Conservation (phyloP, 2,888 invertebrate genomes). For the Biston stratarius region DNA sequence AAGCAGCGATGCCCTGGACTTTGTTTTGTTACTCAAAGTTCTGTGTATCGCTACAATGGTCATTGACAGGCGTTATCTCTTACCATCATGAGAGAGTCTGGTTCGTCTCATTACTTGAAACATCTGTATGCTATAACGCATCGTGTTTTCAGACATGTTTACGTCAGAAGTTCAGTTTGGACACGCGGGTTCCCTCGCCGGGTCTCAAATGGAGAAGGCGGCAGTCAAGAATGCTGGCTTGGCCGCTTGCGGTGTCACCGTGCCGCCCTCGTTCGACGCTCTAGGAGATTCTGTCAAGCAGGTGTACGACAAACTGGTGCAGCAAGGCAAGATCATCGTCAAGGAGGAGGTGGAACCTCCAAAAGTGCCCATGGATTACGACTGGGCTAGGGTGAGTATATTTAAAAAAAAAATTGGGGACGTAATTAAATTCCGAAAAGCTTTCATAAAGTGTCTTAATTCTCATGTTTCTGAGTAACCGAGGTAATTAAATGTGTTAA, state of each 20-base stretch:
- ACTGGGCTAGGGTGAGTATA: conserved; percentile 94
- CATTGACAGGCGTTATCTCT: no score
- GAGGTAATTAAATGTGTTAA: no score
- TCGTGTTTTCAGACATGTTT: conserved; percentile 89
- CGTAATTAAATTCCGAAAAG: no score
- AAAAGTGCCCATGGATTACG: conserved; percentile 99
- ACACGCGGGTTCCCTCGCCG: conserved; percentile 99
- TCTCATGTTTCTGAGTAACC: no score
- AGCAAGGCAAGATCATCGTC: conserved; percentile 93
- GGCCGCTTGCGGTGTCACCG: conserved; percentile 93
- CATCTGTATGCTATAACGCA: no score
- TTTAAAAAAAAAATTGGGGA: no score
- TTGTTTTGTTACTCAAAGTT: no score
- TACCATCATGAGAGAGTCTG: no score
- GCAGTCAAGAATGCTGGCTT: conserved; percentile 96
- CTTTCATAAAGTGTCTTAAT: no score
- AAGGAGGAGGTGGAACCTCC: conserved; percentile 98
- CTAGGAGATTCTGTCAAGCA: conserved; percentile 85
- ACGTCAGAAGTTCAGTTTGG: conserved; percentile 98
- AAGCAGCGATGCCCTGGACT: no score
- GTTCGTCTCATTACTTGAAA: no score
- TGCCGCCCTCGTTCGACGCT: conserved; percentile 97
- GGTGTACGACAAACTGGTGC: conserved; percentile 92
- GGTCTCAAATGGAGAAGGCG: conserved; percentile 97
- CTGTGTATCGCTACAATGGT: no score